Percentiles rank a stretch among this genome's conserved stretches.
Evolutionary conservation across 2,888 invertebrate genomes (phyloP).

Genomic region (Chymomyza procnemis): DNA sequence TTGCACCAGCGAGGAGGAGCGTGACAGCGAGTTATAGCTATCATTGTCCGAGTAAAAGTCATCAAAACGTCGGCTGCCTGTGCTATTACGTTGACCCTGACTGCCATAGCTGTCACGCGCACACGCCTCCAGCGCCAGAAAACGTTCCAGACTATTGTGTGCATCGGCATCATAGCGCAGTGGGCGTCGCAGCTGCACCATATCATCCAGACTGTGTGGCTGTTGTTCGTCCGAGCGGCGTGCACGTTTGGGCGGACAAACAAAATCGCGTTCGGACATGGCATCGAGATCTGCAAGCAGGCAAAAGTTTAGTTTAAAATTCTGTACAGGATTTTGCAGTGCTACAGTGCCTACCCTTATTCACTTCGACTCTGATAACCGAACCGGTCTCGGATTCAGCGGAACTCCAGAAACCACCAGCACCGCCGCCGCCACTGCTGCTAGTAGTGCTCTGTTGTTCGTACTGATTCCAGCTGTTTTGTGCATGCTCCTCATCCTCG

Average conservation of each 20-base stretch:
- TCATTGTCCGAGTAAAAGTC: constrained; percentile 78
- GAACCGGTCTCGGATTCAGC: constrained; percentile 90
- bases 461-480: constrained; percentile 74
- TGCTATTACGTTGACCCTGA: constrained; percentile 65
- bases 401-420: constrained; percentile 78
- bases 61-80: constrained; percentile 74
- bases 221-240: constrained; percentile 80
- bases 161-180: constrained; percentile 52
- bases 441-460: constrained; percentile 53
- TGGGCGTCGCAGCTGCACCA: constrained; percentile 58
- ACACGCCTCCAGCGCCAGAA: constrained; percentile 62
- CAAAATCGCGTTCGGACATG: constrained; percentile 85
- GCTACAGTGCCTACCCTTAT: constrained; percentile 70
- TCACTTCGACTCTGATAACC: constrained; percentile 85
- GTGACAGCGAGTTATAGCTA: constrained; percentile 83
- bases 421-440: constrained; percentile 28
- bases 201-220: constrained; percentile 55
- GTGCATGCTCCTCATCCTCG: constrained; percentile 82
- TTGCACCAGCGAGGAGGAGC: constrained; percentile 89
- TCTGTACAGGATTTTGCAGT: neutral
- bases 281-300: constrained; percentile 76
- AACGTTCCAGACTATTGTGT: constrained; percentile 69
- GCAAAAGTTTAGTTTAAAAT: neutral
- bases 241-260: constrained; percentile 86
- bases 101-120: constrained; percentile 64